phyloP scores from a whole-genome alignment of 2,888 invertebrate genomes.

The Folsomia candida region DNA sequence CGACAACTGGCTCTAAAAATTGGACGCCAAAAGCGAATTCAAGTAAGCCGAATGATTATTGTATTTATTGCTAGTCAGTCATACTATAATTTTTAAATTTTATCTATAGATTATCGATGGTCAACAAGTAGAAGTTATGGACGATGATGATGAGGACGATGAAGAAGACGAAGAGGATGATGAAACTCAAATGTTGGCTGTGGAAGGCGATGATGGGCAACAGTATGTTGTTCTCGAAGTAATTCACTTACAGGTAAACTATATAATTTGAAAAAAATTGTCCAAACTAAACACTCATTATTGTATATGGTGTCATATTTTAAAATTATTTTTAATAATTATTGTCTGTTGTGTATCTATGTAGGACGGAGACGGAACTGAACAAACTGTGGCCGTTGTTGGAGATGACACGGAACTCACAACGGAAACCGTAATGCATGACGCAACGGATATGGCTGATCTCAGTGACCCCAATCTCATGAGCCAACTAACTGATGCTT shows the following conservation, averaged over 20 bases:
- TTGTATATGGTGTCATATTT: no score
- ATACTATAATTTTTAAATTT: conserved; percentile 10
- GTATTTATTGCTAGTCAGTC: no score
- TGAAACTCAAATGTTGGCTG: conserved; percentile 65
- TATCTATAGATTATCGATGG: conserved; percentile 52
- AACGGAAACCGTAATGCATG: conserved; percentile 55
- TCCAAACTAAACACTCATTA: neutral
- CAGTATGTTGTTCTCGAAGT: conserved; percentile 89
- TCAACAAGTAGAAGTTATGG: conserved; percentile 57
- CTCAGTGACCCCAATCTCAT: conserved; percentile 51
- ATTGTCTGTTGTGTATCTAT: neutral
- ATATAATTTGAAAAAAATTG: neutral
- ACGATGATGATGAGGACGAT: conserved; percentile 53
- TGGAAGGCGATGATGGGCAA: conserved; percentile 71
- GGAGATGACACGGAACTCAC: conserved; percentile 58
- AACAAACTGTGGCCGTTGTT: conserved; percentile 57
- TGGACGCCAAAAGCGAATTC: conserved; percentile 74
- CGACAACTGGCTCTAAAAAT: conserved; percentile 73
- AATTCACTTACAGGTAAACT: conserved; percentile 64
- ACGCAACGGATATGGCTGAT: conserved; percentile 55
- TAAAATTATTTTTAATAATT: no score
- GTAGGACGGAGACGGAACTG: conserved; percentile 53
- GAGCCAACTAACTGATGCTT: conserved; percentile 33
- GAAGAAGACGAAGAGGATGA: conserved; percentile 57
- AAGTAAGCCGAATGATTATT: no score